phyloP scores from a whole-genome alignment of 2,888 invertebrate genomes.

The Muscina levida region DNA sequence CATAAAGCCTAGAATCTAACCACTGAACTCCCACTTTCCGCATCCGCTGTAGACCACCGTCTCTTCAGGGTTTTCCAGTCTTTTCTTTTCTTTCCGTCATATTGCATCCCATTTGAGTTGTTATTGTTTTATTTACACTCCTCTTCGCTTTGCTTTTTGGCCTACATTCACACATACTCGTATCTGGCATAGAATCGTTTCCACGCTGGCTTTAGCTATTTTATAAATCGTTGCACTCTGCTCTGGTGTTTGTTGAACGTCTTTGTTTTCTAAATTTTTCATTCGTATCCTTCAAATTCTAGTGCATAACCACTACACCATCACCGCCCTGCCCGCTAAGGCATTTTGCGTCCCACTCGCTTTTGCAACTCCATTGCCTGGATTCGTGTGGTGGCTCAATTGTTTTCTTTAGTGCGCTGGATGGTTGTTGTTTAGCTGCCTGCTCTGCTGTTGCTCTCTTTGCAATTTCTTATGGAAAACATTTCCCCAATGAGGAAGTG shows the following conservation, averaged over 20 bases:
- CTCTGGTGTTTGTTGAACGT: constrained; percentile 42
- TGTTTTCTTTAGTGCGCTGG: too few relatives aligned
- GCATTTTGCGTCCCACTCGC: too few relatives aligned
- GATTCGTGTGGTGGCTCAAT: too few relatives aligned
- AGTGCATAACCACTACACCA: constrained; percentile 36
- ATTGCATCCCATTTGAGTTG: constrained; percentile 42
- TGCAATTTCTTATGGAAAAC: constrained; percentile 43
- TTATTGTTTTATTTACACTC: constrained; percentile 33
- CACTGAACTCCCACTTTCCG: too few relatives aligned
- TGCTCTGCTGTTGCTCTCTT: constrained; percentile 3
- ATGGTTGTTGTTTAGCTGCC: too few relatives aligned
- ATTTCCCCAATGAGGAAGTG: constrained; percentile 58
- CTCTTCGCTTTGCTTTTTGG: constrained; percentile 33
- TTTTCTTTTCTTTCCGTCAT: constrained; percentile 39
- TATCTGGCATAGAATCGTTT: constrained; percentile 34
- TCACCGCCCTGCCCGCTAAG: too few relatives aligned
- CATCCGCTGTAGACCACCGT: too few relatives aligned
- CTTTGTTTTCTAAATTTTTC: constrained; percentile 40
- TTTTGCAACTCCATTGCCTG: too few relatives aligned
- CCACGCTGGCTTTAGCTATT: constrained; percentile 13
- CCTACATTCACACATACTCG: constrained; percentile 36
- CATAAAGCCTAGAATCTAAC: too few relatives aligned
- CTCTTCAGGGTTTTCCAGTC: neutral
- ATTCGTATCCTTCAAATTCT: constrained; percentile 35
- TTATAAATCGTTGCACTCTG: neutral